Base-by-base conservation (phyloP, 2,113 vertebrate species). In the Synchiropus splendidus region DNA sequence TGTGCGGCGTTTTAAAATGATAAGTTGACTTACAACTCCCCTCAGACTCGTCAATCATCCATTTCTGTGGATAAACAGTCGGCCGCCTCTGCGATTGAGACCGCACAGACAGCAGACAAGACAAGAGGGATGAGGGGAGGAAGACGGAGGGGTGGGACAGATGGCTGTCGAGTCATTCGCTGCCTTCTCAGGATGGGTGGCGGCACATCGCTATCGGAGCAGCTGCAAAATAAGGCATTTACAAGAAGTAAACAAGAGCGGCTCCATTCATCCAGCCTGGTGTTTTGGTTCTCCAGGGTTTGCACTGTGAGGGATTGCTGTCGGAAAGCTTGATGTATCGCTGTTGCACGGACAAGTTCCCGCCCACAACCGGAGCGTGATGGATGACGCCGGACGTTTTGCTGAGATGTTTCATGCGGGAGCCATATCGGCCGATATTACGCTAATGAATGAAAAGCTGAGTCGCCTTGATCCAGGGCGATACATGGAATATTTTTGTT, bases 81-180 rank as follows among this genome's bases (percentile, higher is more conserved):
- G 53, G 43, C 31, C 2, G 21, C 53, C 37, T 35, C 34, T 0
- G 31, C 57, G 39, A 16, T 47, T 52, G 34, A 71, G 45, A 39
- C 6, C 3, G 31, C 30, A 39, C 21, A 55, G 35, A n/a, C 18
- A 16, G 33, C 41, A 33, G 31, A 43, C 34, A 18, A 30, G 55
- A 38, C 4, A 39, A 41, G 54, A 68, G 49, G 38, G 64, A 67
- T 64, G 55, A 5, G 32, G 34, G 39, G 16, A 15, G 54, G 55
- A 54, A 65, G 59, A 60, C 27, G 42, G 21, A 57, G 49, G 39
- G 39, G 34, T 35, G 53, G 36, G 21, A 54, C 75, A 68, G 69
- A 73, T 66, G 72, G 69, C 56, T 33, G 31, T 18, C 6, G 35
- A 45, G 55, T 60, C 48, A 53, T 55, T 35, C 6, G 18, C 41